Percentiles rank a stretch among this genome's conserved stretches.
Conservation (phyloP, 2,113 vertebrate genomes). For the Pavo muticus region DNA sequence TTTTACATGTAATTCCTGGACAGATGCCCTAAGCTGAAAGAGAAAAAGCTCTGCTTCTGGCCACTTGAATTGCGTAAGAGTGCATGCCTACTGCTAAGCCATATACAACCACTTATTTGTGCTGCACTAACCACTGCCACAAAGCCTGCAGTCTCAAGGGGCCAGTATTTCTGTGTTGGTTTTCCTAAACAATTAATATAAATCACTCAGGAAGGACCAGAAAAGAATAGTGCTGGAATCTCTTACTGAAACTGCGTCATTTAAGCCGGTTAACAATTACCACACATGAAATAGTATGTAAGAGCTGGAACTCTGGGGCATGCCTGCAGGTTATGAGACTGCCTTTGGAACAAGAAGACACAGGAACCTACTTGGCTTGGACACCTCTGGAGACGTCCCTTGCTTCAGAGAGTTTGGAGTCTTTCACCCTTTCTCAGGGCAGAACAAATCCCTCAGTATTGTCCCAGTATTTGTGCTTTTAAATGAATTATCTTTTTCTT, state of each 20-base stretch:
- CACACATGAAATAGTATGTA: not conserved
- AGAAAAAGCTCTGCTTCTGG: constrained; percentile 10
- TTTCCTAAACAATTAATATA: constrained; percentile 59
- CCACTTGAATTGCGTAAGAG: constrained; percentile 3
- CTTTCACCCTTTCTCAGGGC: not conserved
- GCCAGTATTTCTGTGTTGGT: constrained; percentile 18
- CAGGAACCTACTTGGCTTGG: not conserved
- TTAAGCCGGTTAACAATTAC: not conserved
- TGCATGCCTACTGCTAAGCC: not conserved
- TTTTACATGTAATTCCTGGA: constrained; percentile 61
- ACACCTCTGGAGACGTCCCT: not conserved
- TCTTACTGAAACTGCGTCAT: not conserved
- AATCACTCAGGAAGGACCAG: constrained; percentile 3
- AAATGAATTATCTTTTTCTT: not conserved
- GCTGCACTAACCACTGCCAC: not conserved
- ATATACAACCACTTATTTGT: not conserved
- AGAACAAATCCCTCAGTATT: not conserved
- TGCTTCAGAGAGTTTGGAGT: not conserved
- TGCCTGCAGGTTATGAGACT: not conserved
- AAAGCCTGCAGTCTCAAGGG: not conserved
- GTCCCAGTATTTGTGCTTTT: not conserved
- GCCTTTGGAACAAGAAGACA: not conserved
- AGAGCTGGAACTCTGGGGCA: not conserved
- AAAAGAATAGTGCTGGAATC: not conserved
- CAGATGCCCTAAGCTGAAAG: constrained; percentile 23